Percentiles rank a stretch among this genome's conserved stretches.
Evolutionary conservation across 1,140 invertebrate genomes (phyloP).

Genomic region (Anoplophora glabripennis): DNA sequence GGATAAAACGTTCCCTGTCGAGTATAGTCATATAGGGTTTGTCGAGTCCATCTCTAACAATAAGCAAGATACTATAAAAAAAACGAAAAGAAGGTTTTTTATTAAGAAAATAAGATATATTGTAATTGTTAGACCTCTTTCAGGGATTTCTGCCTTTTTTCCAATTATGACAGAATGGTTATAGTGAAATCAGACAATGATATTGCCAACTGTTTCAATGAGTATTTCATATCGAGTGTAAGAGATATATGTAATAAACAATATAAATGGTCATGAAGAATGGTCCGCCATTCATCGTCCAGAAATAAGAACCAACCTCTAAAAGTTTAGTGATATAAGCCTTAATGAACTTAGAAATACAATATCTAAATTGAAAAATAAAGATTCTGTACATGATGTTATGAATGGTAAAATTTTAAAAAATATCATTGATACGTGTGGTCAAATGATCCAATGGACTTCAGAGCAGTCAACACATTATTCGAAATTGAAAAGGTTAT

Average conservation of each 20-base stretch:
- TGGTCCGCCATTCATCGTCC: not conserved
- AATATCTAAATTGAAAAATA: conserved; percentile 3
- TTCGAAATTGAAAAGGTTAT: too few relatives aligned
- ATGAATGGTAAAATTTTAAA: conserved; percentile 8
- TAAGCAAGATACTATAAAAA: too few relatives aligned
- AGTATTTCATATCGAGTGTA: conserved; percentile 12
- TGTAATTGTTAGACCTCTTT: too few relatives aligned
- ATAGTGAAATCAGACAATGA: conserved; percentile 10
- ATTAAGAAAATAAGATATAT: too few relatives aligned
- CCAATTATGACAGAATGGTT: conserved; percentile 1
- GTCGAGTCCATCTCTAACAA: too few relatives aligned
- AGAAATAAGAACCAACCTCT: conserved; percentile 3
- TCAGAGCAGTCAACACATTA: too few relatives aligned
- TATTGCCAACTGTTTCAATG: conserved; percentile 9
- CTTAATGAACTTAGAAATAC: conserved; percentile 1
- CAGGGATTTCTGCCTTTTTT: too few relatives aligned
- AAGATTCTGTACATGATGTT: conserved; percentile 5
- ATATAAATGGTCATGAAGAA: conserved; percentile 6
- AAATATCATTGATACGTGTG: conserved; percentile 8
- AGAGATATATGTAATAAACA: not conserved
- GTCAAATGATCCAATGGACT: too few relatives aligned
- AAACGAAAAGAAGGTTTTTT: too few relatives aligned
- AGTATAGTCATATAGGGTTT: too few relatives aligned
- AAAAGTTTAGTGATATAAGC: conserved; percentile 8
- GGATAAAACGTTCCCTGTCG: too few relatives aligned